A percentile compares a stretch with the other conserved stretches of the same genome.
Conservation (phyloP, 2,113 vertebrate species). For the Rhabdomys dilectus region DNA sequence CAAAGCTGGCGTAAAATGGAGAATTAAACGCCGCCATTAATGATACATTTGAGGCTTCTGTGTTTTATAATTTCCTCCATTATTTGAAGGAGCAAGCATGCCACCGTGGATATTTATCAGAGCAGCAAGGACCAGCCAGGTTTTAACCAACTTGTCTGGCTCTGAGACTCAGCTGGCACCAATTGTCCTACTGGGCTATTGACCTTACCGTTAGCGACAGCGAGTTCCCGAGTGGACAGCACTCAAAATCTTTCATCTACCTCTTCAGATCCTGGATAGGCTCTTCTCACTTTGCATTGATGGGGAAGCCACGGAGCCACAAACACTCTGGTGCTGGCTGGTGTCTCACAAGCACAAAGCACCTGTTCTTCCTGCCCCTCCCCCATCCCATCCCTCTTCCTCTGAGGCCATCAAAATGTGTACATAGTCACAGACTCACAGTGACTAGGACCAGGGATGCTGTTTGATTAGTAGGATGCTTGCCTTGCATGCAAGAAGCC, state of each 20-base stretch:
- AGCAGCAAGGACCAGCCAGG: slow-evolving; percentile 72
- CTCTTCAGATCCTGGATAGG: background rate
- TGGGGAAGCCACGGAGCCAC: background rate
- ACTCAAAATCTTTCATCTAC: background rate
- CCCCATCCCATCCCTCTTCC: accelerated
- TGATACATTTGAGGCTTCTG: slow-evolving; percentile 55
- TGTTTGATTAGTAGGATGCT: background rate
- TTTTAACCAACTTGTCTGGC: slow-evolving; percentile 61
- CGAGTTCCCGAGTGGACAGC: background rate
- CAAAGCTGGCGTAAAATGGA: slow-evolving; percentile 41
- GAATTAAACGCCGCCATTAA: slow-evolving; percentile 61
- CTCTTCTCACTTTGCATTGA: background rate
- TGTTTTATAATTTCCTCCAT: slow-evolving; percentile 63
- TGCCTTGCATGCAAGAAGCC: background rate
- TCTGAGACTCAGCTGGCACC: slow-evolving; percentile 50
- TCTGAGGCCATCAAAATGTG: too few relatives aligned
- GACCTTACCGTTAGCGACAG: background rate
- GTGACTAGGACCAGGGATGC: background rate
- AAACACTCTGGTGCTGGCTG: background rate
- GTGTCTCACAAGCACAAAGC: background rate
- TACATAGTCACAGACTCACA: background rate
- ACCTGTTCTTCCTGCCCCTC: accelerated
- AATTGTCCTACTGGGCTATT: slow-evolving; percentile 14
- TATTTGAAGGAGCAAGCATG: slow-evolving; percentile 65
- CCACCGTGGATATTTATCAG: slow-evolving; percentile 80